Evolutionary conservation across 92 coral and sea anemone genomes (phyloP), one percentile per base, ranked within the genome.

Genomic region (Epizoanthus fatuus): DNA sequence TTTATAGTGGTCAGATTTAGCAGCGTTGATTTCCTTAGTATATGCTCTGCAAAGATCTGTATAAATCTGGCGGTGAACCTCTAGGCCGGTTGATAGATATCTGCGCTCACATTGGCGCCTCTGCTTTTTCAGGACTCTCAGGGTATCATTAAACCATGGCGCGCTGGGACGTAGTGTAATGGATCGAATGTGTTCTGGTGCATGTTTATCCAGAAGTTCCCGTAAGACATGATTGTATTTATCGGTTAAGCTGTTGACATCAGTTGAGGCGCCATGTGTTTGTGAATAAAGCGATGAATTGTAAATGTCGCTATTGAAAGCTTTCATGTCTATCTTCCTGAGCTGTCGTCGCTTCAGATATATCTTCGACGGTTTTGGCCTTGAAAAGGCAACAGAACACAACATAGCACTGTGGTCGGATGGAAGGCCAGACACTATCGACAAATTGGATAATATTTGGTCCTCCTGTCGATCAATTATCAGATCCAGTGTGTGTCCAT

Each of bases 201-300:
- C 25, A 16, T 59, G 65, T 59, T n/a, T 59, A 60, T 60, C 65
- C 65, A 60, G 32, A 60, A 60, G 66, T 17, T 60, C 66, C 32
- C 38, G 25, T 60, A 60, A 60, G 66, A 60, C 32, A 6, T 60
- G 37, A 60, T 6, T 60, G 35, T 60, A 60, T 60, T 60, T 29
- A n/a, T 60, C 66, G 32, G 66, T 60, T 60, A 60, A 60, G 11
- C 66, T 60, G 66, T 17, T 60, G 29, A 60, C 66, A 60, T 60
- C 66, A 60, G 25, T 60, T 60, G 37, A 60, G 37, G 37, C 35
- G 35, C 35, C 35, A 29, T 29, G 35, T 29, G 35, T 29, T 29
- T 29, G 35, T 29, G 2, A 29, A 17, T 6, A 60, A 60, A 19
- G 10, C 35, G 66, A 60, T 6, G 66, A 20, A 19, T 60, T 60